These are phyloP conservation scores for Sebastes hubbsi DNA, from an alignment of 2,797 vertebrate genomes.

Conservation along the genomic window DNA sequence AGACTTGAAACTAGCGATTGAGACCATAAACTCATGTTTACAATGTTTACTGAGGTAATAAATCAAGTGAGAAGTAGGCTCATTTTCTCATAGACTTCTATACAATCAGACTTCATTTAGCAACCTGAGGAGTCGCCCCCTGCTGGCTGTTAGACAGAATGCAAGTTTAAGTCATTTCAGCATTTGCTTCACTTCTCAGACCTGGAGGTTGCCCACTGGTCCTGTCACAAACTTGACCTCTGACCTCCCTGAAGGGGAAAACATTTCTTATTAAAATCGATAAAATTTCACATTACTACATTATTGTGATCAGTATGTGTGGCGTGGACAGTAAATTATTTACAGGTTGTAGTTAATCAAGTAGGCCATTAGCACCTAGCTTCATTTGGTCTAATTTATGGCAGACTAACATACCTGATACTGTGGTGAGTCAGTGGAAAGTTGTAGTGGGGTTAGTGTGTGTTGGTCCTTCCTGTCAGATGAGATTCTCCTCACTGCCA, in stretches of 20 bases:
- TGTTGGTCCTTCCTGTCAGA: slow-evolving; percentile 31
- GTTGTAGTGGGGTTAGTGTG: slow-evolving; percentile 12
- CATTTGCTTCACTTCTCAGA: too few relatives aligned
- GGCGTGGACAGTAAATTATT: neutral
- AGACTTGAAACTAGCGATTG: too few relatives aligned
- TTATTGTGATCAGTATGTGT: neutral
- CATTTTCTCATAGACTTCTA: too few relatives aligned
- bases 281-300: neutral
- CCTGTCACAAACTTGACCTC: neutral
- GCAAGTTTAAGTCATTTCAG: rapidly evolving
- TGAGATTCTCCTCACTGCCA: slow-evolving; percentile 64
- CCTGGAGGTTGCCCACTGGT: too few relatives aligned
- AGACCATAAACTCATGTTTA: too few relatives aligned
- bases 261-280: neutral
- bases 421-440: slow-evolving; percentile 47
- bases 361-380: neutral
- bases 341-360: neutral
- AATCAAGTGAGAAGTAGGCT: too few relatives aligned
- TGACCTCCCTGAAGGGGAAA: too few relatives aligned
- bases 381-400: slow-evolving; percentile 32
- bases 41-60: too few relatives aligned
- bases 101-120: rapidly evolving
- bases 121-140: too few relatives aligned
- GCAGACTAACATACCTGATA: slow-evolving; percentile 24
- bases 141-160: too few relatives aligned